Conservation (phyloP, 2,113 vertebrate genomes). For the Dromaius novaehollandiae region DNA sequence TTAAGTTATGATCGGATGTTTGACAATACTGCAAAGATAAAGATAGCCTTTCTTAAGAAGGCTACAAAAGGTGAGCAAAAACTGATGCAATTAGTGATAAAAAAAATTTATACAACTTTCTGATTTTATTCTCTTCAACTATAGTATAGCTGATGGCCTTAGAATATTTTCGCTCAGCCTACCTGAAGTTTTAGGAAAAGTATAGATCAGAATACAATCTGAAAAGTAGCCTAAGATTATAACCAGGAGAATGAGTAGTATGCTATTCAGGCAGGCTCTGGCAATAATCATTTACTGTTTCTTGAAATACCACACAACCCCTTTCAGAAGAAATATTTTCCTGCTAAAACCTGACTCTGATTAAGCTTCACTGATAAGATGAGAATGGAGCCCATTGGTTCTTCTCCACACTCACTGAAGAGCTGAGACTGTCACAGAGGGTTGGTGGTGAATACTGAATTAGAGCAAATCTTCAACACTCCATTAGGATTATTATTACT, state of each 20-base stretch:
- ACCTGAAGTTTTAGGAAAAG: neutral
- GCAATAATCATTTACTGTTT: neutral
- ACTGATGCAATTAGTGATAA: neutral
- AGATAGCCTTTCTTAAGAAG: neutral
- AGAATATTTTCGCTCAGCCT: neutral
- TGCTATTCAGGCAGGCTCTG: neutral
- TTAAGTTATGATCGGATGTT: neutral
- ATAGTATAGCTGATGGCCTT: neutral
- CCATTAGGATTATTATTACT: neutral
- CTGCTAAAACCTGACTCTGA: neutral
- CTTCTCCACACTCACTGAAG: neutral
- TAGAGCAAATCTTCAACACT: neutral
- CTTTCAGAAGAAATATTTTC: neutral
- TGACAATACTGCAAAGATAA: neutral
- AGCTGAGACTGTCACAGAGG: fast-evolving
- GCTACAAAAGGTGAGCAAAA: neutral
- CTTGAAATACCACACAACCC: neutral
- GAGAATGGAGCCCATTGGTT: neutral
- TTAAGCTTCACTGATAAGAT: neutral
- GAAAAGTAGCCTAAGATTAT: neutral
- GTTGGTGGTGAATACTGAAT: neutral
- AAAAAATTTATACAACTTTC: neutral
- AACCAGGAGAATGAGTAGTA: neutral
- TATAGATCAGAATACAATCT: neutral
- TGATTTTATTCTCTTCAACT: neutral